Evolutionary conservation across 2,888 invertebrate genomes (phyloP).

Genomic region (Bhutanitis thaidina): DNA sequence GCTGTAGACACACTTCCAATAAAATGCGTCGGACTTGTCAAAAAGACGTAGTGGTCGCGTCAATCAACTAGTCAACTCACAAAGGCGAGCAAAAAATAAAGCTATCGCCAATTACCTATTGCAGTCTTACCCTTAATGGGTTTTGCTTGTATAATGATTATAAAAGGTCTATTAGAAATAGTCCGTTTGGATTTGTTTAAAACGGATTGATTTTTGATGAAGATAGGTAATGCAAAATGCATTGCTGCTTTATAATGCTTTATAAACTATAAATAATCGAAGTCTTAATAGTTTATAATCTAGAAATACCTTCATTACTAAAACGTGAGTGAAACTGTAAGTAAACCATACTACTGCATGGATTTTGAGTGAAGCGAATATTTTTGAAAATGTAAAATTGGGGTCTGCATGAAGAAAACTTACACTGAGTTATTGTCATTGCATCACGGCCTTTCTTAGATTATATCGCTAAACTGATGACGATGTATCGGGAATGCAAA

Average conservation of each 20-base stretch:
- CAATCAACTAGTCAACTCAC: constrained; percentile 59
- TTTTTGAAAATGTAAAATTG: no score
- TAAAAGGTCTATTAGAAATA: constrained; percentile 33
- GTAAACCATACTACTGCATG: no score
- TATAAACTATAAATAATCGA: neutral
- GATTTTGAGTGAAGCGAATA: no score
- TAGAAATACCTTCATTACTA: no score
- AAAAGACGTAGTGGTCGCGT: constrained; percentile 72
- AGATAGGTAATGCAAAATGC: neutral
- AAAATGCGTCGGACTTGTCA: constrained; percentile 66
- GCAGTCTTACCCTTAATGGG: constrained; percentile 68
- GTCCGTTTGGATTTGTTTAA: constrained; percentile 6
- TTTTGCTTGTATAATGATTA: constrained; percentile 67
- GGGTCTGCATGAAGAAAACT: no score
- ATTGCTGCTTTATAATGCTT: neutral
- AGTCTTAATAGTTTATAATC: no score
- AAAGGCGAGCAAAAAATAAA: constrained; percentile 55
- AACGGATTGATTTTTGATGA: neutral
- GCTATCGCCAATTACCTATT: constrained; percentile 68
- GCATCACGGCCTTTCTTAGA: no score
- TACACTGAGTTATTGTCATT: no score
- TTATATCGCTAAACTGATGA: no score
- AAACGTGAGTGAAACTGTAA: no score
- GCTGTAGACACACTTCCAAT: constrained; percentile 47
- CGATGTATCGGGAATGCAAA: no score